These are phyloP conservation scores for Minunthozetes semirufus DNA, from an alignment of 2,888 invertebrate genomes.

Conservation along the genomic window DNA sequence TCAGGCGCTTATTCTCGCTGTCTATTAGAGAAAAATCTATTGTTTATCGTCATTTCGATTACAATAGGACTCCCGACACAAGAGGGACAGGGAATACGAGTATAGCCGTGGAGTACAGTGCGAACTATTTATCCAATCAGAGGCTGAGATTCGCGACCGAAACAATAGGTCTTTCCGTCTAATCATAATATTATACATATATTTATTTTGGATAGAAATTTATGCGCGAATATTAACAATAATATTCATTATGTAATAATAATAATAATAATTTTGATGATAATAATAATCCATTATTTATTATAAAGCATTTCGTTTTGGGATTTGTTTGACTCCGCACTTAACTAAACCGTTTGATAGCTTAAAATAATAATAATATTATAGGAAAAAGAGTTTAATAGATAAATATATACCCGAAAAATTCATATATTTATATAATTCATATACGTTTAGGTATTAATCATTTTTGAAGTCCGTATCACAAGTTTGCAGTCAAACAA, in stretches of 20 bases:
- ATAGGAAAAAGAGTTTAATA: not conserved
- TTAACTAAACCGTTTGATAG: constrained; percentile 25
- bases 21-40: not conserved
- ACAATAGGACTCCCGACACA: not conserved
- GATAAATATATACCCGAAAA: not conserved
- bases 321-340: constrained; percentile 20
- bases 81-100: not conserved
- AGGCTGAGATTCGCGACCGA: not conserved
- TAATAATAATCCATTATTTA: constrained; percentile 29
- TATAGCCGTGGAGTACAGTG: too few relatives aligned
- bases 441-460: constrained; percentile 10
- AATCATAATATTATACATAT: constrained; percentile 9
- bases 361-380: constrained; percentile 24
- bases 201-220: not conserved
- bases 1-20: too few relatives aligned
- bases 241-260: constrained; percentile 22
- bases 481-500: constrained; percentile 20
- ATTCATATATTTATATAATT: constrained; percentile 1
- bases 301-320: constrained; percentile 19
- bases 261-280: constrained; percentile 18
- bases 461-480: not conserved
- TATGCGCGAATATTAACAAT: not conserved
- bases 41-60: constrained; percentile 12
- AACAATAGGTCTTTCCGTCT: constrained; percentile 17
- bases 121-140: not conserved